Evolutionary conservation across 2,797 vertebrate genomes (phyloP), one percentile per base, ranked within the genome.

Genomic region (Hafferia zeledoni): DNA sequence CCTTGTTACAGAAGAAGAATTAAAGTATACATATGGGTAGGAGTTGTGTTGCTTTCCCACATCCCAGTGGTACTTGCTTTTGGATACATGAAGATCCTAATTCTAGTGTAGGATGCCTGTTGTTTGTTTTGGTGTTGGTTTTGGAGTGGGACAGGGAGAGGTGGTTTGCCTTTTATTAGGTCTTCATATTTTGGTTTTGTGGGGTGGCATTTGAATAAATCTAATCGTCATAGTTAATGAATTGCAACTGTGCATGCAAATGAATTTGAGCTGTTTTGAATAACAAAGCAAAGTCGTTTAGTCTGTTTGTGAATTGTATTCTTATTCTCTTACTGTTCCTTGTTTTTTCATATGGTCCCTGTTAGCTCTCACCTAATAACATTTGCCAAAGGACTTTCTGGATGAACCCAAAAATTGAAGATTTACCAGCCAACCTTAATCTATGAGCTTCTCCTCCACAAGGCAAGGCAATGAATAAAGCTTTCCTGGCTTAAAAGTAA

Each of bases 241-340:
- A 65, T 69, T 43, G 83, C 69, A 93, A 91, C 79, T 94, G 52
- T 65, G 49, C 79, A 72, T 90, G 78, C 84, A 61, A 88, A 96
- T 30, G 1, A 87, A 90, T 82, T 88, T 83, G 69, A 90, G 46
- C 61, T 92, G 53, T 72, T 96, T 95, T 95, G 78, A 89, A 93
- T 96, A 95, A 86, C 85, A 87, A 63, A 72, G 28, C 79, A 16
- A 59, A 93, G 55, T 10, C 50, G 37, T 81, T 85, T 55, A n/a
- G 5, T 82, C 86, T 84, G 7, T 37, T 69, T 53, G 43, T 81
- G 60, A 83, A 71, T n/a, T n/a, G 22, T 78, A 24, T 82, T 65
- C 86, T 83, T 92, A 65, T 39, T 44, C 14, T 37, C 41, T 23
- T 68, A 72, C 60, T 60, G 47, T 49, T 84, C 81, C 39, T 22